These are phyloP conservation scores for Archocentrus centrarchus DNA, from an alignment of 2,113 vertebrate species.

Conservation along the genomic window DNA sequence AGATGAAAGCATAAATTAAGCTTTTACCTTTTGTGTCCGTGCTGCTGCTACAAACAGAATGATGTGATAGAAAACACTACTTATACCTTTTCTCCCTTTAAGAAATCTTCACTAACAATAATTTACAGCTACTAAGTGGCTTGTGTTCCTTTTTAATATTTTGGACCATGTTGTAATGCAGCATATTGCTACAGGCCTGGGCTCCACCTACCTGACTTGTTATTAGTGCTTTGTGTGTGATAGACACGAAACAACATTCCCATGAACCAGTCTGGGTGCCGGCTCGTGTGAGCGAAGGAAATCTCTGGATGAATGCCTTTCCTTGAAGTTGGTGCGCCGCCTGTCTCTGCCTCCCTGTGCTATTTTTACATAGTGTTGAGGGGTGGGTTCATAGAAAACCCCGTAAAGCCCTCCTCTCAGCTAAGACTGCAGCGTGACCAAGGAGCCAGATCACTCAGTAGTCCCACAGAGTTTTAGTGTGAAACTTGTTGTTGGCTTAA, in stretches of 20 bases:
- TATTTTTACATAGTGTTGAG: constrained; percentile 48
- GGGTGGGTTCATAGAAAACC: constrained; percentile 32
- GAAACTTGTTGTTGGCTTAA: neutral
- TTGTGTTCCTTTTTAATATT: neutral
- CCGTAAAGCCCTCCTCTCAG: constrained; percentile 9
- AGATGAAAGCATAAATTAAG: constrained; percentile 14
- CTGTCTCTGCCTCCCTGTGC: constrained; percentile 2
- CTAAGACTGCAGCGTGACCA: constrained; percentile 3
- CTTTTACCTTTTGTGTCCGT: neutral
- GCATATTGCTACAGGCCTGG: neutral
- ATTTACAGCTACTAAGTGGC: neutral
- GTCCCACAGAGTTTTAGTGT: constrained; percentile 5
- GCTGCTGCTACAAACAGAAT: neutral
- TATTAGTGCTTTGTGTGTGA: neutral
- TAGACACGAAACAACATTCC: constrained; percentile 12
- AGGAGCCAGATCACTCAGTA: constrained; percentile 8
- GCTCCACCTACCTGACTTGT: neutral
- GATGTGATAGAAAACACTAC: neutral
- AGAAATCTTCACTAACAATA: neutral
- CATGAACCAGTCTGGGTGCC: constrained; percentile 52
- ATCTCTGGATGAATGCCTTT: constrained; percentile 3
- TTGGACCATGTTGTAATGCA: neutral
- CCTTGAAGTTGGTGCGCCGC: constrained; percentile 9
- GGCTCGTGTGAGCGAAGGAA: constrained; percentile 13
- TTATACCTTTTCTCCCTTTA: neutral